Evolutionary conservation across 2,113 vertebrate genomes (phyloP).

Genomic region (Plecturocebus donacophilus): DNA sequence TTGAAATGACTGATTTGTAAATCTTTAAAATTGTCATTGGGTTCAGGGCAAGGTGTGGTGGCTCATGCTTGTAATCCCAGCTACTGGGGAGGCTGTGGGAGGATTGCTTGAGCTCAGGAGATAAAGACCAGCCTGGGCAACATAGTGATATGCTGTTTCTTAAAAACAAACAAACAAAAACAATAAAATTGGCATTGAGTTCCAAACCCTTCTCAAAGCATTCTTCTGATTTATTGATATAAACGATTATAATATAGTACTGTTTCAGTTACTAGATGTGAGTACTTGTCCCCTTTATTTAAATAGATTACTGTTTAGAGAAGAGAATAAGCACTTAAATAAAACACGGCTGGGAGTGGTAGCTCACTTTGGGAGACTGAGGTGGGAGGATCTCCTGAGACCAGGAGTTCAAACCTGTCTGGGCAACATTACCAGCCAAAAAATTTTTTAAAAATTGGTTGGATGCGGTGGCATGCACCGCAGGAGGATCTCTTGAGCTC

Average conservation of each 20-base stretch:
- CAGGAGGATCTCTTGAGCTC: too few species aligned
- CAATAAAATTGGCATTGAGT: background rate
- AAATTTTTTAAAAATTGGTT: too few species aligned
- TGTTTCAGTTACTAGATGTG: background rate
- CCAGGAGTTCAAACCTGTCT: too few species aligned
- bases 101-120: background rate
- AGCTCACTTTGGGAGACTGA: background rate
- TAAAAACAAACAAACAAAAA: too few species aligned
- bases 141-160: background rate
- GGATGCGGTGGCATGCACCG: too few species aligned
- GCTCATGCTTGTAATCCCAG: too few species aligned
- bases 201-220: background rate
- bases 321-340: background rate
- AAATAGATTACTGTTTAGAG: background rate
- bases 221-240: background rate
- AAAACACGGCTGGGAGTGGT: background rate
- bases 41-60: too few species aligned
- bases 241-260: background rate
- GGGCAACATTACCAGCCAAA: too few species aligned
- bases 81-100: background rate
- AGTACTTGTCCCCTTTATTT: background rate
- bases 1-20: background rate
- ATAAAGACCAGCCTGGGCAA: background rate
- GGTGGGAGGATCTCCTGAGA: too few species aligned
- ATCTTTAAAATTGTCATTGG: background rate